A percentile compares a stretch with the other conserved stretches of the same genome.
Conservation (phyloP, 1,140 invertebrate genomes). For the Drosophila oshimai region DNA sequence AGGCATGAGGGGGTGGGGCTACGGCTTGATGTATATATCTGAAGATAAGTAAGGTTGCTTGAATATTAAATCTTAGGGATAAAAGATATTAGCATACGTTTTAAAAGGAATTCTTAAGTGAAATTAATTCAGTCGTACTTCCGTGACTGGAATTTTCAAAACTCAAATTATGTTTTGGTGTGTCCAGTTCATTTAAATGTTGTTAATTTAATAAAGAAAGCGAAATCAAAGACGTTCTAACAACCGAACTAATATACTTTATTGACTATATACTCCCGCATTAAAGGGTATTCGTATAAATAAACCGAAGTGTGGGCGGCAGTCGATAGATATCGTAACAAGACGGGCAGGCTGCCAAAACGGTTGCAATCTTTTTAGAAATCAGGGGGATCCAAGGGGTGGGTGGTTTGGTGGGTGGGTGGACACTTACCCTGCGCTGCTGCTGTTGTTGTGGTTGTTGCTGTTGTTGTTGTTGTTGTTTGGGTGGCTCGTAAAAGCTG, state of each 20-base stretch:
- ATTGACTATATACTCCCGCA: neutral
- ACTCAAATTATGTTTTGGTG: too few species aligned
- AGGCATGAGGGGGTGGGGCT: conserved; percentile 3
- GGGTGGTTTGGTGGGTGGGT: neutral
- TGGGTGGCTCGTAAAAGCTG: conserved; percentile 66
- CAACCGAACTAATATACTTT: neutral
- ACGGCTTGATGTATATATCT: conserved; percentile 7
- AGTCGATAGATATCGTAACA: conserved; percentile 66
- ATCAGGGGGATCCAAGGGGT: conserved; percentile 5
- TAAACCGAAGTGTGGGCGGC: conserved; percentile 64
- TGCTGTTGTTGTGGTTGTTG: conserved; percentile 47
- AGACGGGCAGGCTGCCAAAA: conserved; percentile 72
- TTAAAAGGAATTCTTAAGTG: too few species aligned
- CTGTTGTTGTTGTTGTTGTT: conserved; percentile 53
- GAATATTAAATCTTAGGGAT: neutral
- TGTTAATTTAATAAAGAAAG: too few species aligned
- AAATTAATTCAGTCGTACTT: too few species aligned
- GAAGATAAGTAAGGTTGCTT: neutral
- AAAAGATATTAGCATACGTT: neutral
- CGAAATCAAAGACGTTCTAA: neutral
- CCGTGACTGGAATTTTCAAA: neutral
- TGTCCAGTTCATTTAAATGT: too few species aligned
- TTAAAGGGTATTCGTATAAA: conserved; percentile 45
- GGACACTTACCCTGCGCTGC: conserved; percentile 60
- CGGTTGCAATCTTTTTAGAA: conserved; percentile 55